Percentiles rank a stretch among this genome's conserved stretches.
Conservation (phyloP, 1,140 invertebrate genomes). For the Pseudoatta argentina region DNA sequence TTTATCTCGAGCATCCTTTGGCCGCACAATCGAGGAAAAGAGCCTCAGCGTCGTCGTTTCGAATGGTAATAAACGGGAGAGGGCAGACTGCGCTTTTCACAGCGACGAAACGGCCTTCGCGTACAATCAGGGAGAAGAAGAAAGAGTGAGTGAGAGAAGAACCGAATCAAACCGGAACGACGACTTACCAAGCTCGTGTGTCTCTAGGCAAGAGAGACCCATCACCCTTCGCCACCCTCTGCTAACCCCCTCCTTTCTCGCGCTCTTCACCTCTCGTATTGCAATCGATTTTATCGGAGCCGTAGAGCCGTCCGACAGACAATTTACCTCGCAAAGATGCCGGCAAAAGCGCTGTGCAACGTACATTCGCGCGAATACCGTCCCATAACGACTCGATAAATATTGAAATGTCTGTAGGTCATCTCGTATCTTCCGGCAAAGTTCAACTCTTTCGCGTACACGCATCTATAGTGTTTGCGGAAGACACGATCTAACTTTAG, state of each 20-base stretch:
- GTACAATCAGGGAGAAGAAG: constrained; percentile 54
- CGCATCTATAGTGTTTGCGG: background rate
- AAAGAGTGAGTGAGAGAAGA: constrained; percentile 1
- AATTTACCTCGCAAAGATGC: constrained; percentile 62
- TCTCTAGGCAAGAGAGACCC: constrained; percentile 46
- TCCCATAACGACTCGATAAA: constrained; percentile 52
- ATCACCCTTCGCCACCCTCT: constrained; percentile 2
- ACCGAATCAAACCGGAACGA: constrained; percentile 60
- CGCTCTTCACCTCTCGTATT: constrained; percentile 5
- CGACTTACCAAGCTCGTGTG: constrained; percentile 55
- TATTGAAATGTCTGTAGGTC: constrained; percentile 46
- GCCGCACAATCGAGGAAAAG: constrained; percentile 63
- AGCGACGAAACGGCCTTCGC: constrained; percentile 57
- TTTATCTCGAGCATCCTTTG: constrained; percentile 67
- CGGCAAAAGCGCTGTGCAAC: constrained; percentile 44
- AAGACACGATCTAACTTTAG: constrained; percentile 5
- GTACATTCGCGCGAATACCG: constrained; percentile 37
- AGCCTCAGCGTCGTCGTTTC: constrained; percentile 57
- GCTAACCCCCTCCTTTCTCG: background rate
- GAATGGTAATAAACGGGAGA: constrained; percentile 69
- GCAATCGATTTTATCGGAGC: constrained; percentile 64
- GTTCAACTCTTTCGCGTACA: constrained; percentile 28
- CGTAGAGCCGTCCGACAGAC: constrained; percentile 49
- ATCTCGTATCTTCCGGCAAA: constrained; percentile 38
- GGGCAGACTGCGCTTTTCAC: constrained; percentile 59